phyloP scores from a whole-genome alignment of 2,888 invertebrate species.

The Athetis lepigone region DNA sequence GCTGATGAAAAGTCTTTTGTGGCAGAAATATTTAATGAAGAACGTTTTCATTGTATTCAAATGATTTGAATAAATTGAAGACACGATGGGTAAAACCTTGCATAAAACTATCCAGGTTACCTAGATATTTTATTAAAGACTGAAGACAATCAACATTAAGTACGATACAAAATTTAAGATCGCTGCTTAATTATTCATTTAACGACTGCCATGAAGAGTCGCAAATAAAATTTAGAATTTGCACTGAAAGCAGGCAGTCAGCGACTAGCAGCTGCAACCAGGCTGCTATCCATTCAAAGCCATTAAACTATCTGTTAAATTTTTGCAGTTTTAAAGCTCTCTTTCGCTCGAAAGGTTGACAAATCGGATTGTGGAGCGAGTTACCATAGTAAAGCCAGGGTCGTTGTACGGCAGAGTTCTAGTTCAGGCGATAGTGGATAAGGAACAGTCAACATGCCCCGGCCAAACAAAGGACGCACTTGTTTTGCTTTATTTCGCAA shows the following conservation, averaged over 20 bases:
- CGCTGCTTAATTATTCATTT: constrained; percentile 49
- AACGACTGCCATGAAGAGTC: constrained; percentile 20
- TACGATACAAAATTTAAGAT: constrained; percentile 46
- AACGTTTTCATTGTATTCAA: background rate
- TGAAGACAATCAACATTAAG: constrained; percentile 37
- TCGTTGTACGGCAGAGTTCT: constrained; percentile 80
- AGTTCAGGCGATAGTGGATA: constrained; percentile 87
- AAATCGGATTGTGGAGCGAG: constrained; percentile 59
- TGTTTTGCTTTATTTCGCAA: constrained; percentile 86
- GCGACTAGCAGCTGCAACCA: background rate
- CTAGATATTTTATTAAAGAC: constrained; percentile 21
- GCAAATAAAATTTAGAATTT: constrained; percentile 38
- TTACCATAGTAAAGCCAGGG: constrained; percentile 72
- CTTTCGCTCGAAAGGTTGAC: constrained; percentile 44
- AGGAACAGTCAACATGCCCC: constrained; percentile 85
- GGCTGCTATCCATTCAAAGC: too few relatives aligned
- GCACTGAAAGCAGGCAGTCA: constrained; percentile 13
- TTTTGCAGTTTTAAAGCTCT: constrained; percentile 44
- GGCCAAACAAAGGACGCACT: constrained; percentile 85
- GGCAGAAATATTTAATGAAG: background rate
- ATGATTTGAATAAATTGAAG: constrained; percentile 3
- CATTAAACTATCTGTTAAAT: constrained; percentile 46
- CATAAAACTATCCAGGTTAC: constrained; percentile 35
- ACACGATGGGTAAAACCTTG: background rate
- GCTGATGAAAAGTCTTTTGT: constrained; percentile 10